phyloP scores from a whole-genome alignment of 2,888 invertebrate species.

The Nephrotoma appendiculata region DNA sequence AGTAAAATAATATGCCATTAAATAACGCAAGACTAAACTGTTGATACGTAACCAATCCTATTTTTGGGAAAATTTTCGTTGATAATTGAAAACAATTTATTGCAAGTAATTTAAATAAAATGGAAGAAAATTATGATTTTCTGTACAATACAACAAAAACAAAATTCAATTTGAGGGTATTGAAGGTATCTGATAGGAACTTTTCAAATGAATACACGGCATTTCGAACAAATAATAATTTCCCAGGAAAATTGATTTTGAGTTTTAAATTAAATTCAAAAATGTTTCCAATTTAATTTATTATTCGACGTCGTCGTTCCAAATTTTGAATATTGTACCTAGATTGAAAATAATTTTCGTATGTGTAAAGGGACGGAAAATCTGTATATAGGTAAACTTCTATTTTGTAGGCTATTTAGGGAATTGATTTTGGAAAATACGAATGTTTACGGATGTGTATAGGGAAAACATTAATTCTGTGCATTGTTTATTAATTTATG shows the following conservation, averaged over 20 bases:
- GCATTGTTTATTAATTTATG: background rate
- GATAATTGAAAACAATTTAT: background rate
- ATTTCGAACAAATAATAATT: background rate
- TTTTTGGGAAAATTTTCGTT: background rate
- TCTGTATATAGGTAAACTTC: background rate
- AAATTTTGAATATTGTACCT: background rate
- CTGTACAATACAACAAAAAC: background rate
- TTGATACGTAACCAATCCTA: background rate
- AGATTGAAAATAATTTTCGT: background rate
- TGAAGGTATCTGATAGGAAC: too few relatives aligned
- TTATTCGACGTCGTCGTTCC: background rate
- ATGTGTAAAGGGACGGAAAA: background rate
- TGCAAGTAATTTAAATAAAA: background rate
- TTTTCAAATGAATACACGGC: too few relatives aligned
- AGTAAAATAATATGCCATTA: too few relatives aligned
- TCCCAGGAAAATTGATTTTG: background rate
- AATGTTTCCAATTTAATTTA: background rate
- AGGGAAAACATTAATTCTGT: background rate
- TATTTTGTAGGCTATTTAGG: background rate
- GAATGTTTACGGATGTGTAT: background rate
- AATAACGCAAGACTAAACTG: background rate
- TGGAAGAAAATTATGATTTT: background rate
- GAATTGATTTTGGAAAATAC: background rate
- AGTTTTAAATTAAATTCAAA: background rate
- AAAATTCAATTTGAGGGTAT: background rate